phyloP scores from a whole-genome alignment of 1,140 invertebrate genomes.

The Sarcophaga peregrina region DNA sequence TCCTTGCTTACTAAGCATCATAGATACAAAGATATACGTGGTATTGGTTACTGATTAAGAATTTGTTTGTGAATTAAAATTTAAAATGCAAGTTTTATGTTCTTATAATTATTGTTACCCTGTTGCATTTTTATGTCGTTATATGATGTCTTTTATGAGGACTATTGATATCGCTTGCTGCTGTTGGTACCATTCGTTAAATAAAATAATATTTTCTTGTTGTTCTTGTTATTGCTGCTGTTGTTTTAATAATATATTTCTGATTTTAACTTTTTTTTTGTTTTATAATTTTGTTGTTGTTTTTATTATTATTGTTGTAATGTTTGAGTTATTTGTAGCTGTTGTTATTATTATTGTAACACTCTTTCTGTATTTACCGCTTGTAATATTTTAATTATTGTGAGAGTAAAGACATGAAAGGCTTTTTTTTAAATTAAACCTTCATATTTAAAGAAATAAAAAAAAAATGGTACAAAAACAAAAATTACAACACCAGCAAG shows the following conservation, averaged over 20 bases:
- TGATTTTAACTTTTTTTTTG: background rate
- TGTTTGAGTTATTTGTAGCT: background rate
- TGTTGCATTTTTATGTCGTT: too few species aligned
- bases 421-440: background rate
- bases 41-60: too few species aligned
- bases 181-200: too few species aligned
- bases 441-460: background rate
- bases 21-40: too few species aligned
- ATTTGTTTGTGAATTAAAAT: too few species aligned
- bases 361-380: constrained; percentile 4
- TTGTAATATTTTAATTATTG: constrained; percentile 44
- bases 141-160: too few species aligned
- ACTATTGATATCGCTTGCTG: too few species aligned
- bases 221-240: background rate
- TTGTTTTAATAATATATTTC: background rate
- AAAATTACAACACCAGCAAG: background rate
- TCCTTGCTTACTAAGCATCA: too few species aligned
- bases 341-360: background rate
- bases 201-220: too few species aligned
- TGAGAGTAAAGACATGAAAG: constrained; percentile 26
- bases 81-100: too few species aligned
- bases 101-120: too few species aligned
- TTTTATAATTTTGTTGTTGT: constrained; percentile 19
- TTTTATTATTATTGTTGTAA: background rate
- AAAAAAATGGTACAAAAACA: background rate